Conservation (phyloP, 2,797 vertebrate genomes). For the Dryobates pubescens region DNA sequence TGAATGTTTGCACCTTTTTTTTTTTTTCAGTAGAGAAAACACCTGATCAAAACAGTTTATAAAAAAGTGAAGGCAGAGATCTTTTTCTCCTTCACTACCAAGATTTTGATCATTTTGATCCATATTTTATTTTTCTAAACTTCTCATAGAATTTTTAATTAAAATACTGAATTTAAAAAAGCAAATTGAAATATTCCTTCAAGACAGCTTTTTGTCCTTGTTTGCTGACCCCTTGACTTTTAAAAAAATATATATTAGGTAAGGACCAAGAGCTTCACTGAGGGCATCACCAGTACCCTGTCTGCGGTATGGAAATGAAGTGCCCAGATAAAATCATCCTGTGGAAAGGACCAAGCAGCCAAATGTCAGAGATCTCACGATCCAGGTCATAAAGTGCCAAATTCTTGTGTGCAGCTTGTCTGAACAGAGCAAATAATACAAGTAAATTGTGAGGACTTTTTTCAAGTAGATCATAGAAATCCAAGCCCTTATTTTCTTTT, state of each 20-base stretch:
- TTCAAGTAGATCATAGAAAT: neutral
- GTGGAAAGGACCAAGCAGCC: neutral
- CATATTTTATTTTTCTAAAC: neutral
- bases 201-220: neutral
- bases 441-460: neutral
- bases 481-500: neutral
- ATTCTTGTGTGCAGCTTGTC: neutral
- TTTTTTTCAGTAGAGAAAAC: neutral
- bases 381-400: neutral
- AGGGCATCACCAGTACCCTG: neutral
- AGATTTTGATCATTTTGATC: neutral
- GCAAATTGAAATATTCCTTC: neutral
- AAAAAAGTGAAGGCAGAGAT: neutral
- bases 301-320: neutral
- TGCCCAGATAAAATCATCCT: neutral
- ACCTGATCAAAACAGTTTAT: neutral
- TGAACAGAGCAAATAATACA: neutral
- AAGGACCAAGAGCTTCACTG: neutral
- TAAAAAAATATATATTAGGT: neutral
- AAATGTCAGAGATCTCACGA: constrained; percentile 2
- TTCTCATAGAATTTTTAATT: neutral
- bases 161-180: neutral
- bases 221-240: neutral
- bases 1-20: neutral
- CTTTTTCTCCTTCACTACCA: neutral